phyloP scores from a whole-genome alignment of 2,797 vertebrate genomes.

The Diplodus sargus region DNA sequence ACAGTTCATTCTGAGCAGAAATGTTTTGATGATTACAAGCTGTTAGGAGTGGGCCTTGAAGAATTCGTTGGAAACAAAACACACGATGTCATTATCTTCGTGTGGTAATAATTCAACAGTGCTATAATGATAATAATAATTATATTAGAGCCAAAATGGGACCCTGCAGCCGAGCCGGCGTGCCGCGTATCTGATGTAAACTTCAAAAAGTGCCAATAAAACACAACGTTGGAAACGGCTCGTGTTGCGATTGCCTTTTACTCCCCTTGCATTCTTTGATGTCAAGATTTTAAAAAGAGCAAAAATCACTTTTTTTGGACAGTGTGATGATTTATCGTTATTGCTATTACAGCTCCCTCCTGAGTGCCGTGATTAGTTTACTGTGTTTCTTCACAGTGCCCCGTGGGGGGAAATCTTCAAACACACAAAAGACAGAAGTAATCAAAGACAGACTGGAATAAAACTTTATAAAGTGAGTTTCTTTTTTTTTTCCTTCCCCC shows the following conservation, averaged over 20 bases:
- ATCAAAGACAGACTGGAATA: constrained; percentile 64
- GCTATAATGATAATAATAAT: neutral
- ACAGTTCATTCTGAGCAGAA: neutral
- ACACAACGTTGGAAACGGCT: constrained; percentile 9
- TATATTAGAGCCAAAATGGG: neutral
- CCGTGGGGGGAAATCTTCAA: constrained; percentile 51
- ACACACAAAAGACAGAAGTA: constrained; percentile 55
- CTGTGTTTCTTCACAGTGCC: constrained; percentile 47
- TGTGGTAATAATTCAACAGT: neutral
- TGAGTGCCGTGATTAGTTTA: constrained; percentile 65
- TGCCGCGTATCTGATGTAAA: constrained; percentile 35
- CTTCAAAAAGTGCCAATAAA: constrained; percentile 16
- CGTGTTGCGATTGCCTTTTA: constrained; percentile 25
- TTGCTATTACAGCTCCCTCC: constrained; percentile 52
- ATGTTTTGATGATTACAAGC: constrained; percentile 3
- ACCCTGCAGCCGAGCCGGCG: neutral
- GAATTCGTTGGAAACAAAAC: neutral
- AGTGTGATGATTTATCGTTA: constrained; percentile 44
- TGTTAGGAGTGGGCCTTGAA: neutral
- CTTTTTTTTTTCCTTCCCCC: constrained; percentile 13
- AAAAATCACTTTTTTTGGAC: constrained; percentile 46
- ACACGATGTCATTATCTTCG: neutral
- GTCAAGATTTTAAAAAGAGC: constrained; percentile 35
- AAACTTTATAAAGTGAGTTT: constrained; percentile 65
- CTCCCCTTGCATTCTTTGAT: constrained; percentile 52